Evolutionary conservation across 2,888 invertebrate species (phyloP).

Genomic region (Epirrita christyi): DNA sequence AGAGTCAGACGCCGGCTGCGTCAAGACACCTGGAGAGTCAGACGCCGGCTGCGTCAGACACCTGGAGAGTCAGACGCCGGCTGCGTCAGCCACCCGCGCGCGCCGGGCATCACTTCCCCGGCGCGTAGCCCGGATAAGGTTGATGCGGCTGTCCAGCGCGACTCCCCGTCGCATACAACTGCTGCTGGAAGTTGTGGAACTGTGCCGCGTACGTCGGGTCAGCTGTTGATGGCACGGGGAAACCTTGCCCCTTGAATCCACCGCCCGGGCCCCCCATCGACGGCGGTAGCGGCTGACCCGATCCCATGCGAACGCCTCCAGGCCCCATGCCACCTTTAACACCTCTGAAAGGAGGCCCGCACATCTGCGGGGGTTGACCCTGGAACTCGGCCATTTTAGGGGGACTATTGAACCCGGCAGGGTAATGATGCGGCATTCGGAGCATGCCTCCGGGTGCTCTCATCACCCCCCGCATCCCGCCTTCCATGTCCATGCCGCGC

Average conservation of each 20-base stretch:
- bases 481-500: constrained; percentile 80
- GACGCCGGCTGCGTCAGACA: too few species aligned
- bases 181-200: constrained; percentile 98
- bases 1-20: too few species aligned
- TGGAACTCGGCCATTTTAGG: constrained; percentile 74
- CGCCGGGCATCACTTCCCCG: constrained; percentile 74
- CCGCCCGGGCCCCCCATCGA: constrained; percentile 89
- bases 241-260: constrained; percentile 91
- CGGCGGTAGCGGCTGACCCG: constrained; percentile 90
- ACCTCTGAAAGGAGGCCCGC: constrained; percentile 72
- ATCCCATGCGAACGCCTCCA: constrained; percentile 66
- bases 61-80: too few species aligned
- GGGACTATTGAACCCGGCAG: constrained; percentile 76
- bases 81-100: constrained; percentile 18
- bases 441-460: constrained; percentile 68
- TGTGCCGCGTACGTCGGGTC: constrained; percentile 97
- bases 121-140: constrained; percentile 77
- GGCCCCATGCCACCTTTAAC: constrained; percentile 70
- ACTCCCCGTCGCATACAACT: constrained; percentile 92
- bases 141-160: constrained; percentile 75
- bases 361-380: constrained; percentile 58
- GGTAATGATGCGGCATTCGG: constrained; percentile 79
- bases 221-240: constrained; percentile 93
- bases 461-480: constrained; percentile 79
- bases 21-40: too few species aligned